A percentile compares a stretch with the other conserved stretches of the same genome.
phyloP scores from a whole-genome alignment of 2,113 vertebrate genomes.

The Xiphorhynchus elegans region DNA sequence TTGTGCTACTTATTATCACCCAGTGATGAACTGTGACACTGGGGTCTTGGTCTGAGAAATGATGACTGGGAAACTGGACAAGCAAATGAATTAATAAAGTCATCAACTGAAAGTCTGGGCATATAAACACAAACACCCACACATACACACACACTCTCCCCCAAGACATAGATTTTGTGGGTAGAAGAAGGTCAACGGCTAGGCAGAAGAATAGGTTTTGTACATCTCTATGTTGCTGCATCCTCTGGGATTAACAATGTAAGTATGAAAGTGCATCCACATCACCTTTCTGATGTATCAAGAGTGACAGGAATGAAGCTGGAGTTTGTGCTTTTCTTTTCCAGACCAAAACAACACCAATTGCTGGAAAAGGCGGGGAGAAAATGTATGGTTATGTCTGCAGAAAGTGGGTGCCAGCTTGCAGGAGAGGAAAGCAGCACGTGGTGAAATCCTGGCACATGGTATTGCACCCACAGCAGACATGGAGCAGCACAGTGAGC shows the following conservation, averaged over 20 bases:
- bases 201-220: background rate
- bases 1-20: background rate
- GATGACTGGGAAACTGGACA: background rate
- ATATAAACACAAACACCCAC: background rate
- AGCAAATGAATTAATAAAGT: background rate
- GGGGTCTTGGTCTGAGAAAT: background rate
- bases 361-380: background rate
- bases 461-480: background rate
- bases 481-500: accelerated
- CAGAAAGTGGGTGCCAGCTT: background rate
- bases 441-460: background rate
- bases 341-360: background rate
- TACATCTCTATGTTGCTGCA: no score
- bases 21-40: background rate
- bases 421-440: background rate
- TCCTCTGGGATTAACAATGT: accelerated
- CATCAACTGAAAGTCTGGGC: background rate
- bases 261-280: no score
- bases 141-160: no score
- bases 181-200: background rate
- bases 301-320: background rate
- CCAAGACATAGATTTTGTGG: no score
- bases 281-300: background rate
- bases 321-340: background rate
- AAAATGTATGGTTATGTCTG: background rate